These are phyloP conservation scores for Chionodraco myersi DNA, from an alignment of 2,113 vertebrate species.

Conservation along the genomic window DNA sequence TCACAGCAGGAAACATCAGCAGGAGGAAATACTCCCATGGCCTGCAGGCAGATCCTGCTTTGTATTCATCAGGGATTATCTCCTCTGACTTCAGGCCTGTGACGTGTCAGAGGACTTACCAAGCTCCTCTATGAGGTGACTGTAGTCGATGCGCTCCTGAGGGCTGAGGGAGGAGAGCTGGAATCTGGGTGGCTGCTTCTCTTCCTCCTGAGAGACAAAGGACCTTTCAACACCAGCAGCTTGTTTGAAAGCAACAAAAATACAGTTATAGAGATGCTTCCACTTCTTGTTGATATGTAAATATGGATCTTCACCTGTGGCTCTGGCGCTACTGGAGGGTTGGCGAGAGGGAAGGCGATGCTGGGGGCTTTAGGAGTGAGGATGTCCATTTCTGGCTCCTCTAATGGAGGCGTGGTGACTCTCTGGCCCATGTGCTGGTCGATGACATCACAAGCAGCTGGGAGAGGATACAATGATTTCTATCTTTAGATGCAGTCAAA, in stretches of 20 bases:
- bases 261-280: neutral
- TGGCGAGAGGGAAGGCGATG: conserved; percentile 90
- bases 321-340: conserved; percentile 87
- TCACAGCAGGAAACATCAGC: conserved; percentile 21
- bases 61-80: conserved; percentile 21
- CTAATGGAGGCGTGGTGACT: conserved; percentile 40
- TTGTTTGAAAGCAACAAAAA: neutral
- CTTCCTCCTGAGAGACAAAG: conserved; percentile 50
- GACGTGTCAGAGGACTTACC: conserved; percentile 80
- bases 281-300: neutral
- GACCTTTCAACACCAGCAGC: neutral
- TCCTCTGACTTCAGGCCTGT: conserved; percentile 19
- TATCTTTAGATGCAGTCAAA: neutral
- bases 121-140: conserved; percentile 95
- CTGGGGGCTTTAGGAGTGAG: conserved; percentile 89
- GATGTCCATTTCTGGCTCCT: conserved; percentile 76
- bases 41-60: conserved; percentile 21
- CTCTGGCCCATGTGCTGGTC: conserved; percentile 70
- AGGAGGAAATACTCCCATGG: conserved; percentile 18
- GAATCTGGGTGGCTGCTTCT: conserved; percentile 85
- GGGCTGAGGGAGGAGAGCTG: conserved; percentile 96
- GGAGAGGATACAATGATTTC: neutral
- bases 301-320: conserved; percentile 72
- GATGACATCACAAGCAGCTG: conserved; percentile 85
- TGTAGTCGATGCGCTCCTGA: conserved; percentile 96